phyloP scores from a whole-genome alignment of 2,113 vertebrate species.

The Oreotrochilus melanogaster region DNA sequence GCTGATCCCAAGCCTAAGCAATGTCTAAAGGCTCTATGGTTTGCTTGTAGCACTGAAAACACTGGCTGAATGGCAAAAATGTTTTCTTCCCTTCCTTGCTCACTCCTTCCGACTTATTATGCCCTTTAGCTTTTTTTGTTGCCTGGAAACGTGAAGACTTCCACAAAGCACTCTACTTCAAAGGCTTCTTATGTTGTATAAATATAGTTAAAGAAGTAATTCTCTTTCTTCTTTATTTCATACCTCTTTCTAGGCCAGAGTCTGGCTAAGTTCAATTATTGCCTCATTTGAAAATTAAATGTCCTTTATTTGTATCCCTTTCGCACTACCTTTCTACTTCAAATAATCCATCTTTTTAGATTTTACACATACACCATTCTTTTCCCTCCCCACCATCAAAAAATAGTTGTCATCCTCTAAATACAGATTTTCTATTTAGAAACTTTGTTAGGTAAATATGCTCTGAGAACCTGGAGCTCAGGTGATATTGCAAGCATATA shows the following conservation, averaged over 20 bases:
- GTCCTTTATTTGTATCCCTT: conserved; percentile 47
- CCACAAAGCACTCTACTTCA: conserved; percentile 53
- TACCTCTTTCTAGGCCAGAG: conserved; percentile 64
- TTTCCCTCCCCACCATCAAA: conserved; percentile 73
- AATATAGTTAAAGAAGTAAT: conserved; percentile 76
- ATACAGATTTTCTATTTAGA: conserved; percentile 80
- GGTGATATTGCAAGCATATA: conserved; percentile 72
- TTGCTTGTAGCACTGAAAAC: conserved; percentile 74
- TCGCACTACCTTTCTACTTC: conserved; percentile 65
- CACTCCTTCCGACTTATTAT: background rate
- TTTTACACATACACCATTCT: conserved; percentile 52
- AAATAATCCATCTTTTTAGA: conserved; percentile 49
- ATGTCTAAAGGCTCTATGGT: conserved; percentile 66
- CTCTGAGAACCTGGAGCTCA: conserved; percentile 73
- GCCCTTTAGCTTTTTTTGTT: conserved; percentile 42
- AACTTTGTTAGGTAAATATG: conserved; percentile 75
- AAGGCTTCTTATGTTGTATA: conserved; percentile 71
- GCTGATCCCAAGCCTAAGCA: conserved; percentile 67
- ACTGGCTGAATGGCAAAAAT: conserved; percentile 69
- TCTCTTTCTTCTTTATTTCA: conserved; percentile 58
- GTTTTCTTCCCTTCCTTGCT: conserved; percentile 10
- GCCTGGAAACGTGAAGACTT: conserved; percentile 64
- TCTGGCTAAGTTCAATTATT: conserved; percentile 73
- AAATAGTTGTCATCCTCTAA: conserved; percentile 76
- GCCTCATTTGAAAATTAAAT: conserved; percentile 75